Evolutionary conservation across 2,113 vertebrate species (phyloP).

Genomic region (Sphaerodactylus townsendi): DNA sequence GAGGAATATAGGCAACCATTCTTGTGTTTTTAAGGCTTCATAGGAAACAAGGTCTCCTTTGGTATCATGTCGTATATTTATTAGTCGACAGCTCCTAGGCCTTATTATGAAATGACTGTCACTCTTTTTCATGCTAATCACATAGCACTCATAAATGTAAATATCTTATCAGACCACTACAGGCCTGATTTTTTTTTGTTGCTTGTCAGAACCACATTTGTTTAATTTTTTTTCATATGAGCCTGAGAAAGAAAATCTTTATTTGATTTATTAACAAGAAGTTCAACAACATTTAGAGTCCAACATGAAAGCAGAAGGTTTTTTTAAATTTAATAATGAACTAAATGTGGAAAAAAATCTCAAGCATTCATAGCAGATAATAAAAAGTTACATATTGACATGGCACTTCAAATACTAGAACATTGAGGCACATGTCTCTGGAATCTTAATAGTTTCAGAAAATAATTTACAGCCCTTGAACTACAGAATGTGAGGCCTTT

Average conservation of each 20-base stretch:
- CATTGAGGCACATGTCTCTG: constrained; percentile 34
- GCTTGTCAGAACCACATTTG: constrained; percentile 38
- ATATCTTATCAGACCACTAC: constrained; percentile 67
- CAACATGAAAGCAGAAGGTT: neutral
- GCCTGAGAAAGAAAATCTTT: constrained; percentile 2
- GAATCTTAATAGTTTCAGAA: constrained; percentile 58
- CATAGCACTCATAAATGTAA: constrained; percentile 73
- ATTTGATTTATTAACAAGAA: constrained; percentile 10
- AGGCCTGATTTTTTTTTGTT: constrained; percentile 45
- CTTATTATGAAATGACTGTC: constrained; percentile 54
- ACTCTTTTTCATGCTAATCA: constrained; percentile 73
- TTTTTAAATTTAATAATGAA: constrained; percentile 48
- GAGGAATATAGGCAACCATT: neutral
- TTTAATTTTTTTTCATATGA: constrained; percentile 9
- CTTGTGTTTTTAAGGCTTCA: constrained; percentile 16
- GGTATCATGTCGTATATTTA: constrained; percentile 49
- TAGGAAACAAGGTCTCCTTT: neutral
- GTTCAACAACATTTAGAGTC: neutral
- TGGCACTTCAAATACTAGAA: constrained; percentile 47
- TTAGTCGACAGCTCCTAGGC: constrained; percentile 62
- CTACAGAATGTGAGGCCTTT: constrained; percentile 41
- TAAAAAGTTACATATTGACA: constrained; percentile 45
- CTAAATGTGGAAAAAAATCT: constrained; percentile 33
- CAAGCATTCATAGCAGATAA: constrained; percentile 49
- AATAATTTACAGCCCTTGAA: constrained; percentile 48